A percentile compares a stretch with the other conserved stretches of the same genome.
phyloP scores from a whole-genome alignment of 2,113 vertebrate species.

The Hymenochirus boettgeri region DNA sequence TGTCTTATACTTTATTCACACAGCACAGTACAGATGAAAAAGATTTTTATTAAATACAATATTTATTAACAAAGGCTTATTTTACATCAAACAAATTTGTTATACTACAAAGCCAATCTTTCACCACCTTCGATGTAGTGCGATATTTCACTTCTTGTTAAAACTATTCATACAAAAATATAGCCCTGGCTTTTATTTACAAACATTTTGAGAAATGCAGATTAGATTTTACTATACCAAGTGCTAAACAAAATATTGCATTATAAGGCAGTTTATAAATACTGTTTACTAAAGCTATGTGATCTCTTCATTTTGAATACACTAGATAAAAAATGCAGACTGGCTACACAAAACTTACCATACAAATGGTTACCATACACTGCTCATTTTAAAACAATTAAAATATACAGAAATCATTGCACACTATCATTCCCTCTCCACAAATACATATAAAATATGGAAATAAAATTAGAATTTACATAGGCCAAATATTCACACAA shows the following conservation, averaged over 20 bases:
- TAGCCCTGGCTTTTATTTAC: constrained; percentile 56
- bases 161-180: constrained; percentile 68
- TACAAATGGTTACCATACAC: constrained; percentile 36
- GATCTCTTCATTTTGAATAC: constrained; percentile 50
- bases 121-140: constrained; percentile 16
- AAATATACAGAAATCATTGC: constrained; percentile 69
- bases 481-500: not conserved
- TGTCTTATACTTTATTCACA: too few relatives aligned
- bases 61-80: constrained; percentile 22
- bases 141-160: constrained; percentile 57
- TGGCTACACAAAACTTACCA: constrained; percentile 47
- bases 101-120: not conserved
- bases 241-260: constrained; percentile 26
- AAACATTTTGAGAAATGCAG: constrained; percentile 48
- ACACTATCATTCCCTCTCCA: constrained; percentile 67
- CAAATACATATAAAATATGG: constrained; percentile 49
- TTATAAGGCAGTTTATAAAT: constrained; percentile 61
- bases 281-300: constrained; percentile 45
- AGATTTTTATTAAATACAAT: constrained; percentile 22
- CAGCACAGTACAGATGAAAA: too few relatives aligned
- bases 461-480: constrained; percentile 48
- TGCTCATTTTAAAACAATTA: constrained; percentile 53
- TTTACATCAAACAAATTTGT: constrained; percentile 22
- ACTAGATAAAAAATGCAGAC: constrained; percentile 59
- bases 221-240: constrained; percentile 31